phyloP scores from a whole-genome alignment of 2,113 vertebrate genomes.

The Anhinga anhinga region DNA sequence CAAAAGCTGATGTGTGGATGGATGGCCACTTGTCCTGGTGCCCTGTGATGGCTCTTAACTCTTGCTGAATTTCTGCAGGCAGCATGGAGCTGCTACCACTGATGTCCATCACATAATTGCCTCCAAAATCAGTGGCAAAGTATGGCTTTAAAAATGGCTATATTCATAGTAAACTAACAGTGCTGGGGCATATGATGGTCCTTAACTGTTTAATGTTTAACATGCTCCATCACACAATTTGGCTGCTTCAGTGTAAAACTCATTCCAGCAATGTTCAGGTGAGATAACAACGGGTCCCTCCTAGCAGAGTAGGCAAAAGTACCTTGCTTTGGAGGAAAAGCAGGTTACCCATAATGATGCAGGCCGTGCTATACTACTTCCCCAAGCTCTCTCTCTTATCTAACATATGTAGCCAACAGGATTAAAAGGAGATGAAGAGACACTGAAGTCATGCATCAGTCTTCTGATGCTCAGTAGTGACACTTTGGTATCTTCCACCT shows the following conservation, averaged over 20 bases:
- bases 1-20: background rate
- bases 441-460: background rate
- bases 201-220: background rate
- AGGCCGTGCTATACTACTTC: background rate
- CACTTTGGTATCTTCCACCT: background rate
- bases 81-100: background rate
- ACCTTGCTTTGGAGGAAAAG: background rate
- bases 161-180: background rate
- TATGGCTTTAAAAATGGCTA: background rate
- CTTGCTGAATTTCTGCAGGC: background rate
- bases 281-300: background rate
- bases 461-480: background rate
- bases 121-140: background rate
- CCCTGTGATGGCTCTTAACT: background rate
- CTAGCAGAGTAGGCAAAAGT: background rate
- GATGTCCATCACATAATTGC: too few species aligned
- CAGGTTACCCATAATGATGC: background rate
- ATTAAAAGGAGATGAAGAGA: background rate
- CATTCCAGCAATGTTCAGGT: background rate
- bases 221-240: background rate
- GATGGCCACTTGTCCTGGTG: background rate
- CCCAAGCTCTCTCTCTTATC: background rate
- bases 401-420: background rate
- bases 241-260: background rate
- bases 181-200: too few species aligned